These are phyloP conservation scores for Enteromius radiatus DNA, from an alignment of 2,797 vertebrate genomes.

Conservation along the genomic window DNA sequence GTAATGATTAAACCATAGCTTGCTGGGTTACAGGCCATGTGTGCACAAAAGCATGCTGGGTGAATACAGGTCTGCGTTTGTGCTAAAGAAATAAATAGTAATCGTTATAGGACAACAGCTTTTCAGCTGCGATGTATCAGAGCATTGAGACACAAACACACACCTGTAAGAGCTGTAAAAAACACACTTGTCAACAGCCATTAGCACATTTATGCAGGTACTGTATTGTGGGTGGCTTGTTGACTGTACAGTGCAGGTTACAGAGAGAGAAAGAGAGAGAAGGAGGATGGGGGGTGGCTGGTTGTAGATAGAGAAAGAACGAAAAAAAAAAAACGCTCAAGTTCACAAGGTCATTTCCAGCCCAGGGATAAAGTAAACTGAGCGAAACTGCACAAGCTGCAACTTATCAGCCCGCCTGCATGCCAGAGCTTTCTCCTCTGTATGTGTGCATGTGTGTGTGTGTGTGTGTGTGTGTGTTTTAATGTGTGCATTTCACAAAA, in stretches of 20 bases:
- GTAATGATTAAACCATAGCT: conserved; percentile 96
- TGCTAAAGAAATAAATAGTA: conserved; percentile 70
- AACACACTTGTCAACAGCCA: conserved; percentile 67
- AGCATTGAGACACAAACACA: conserved; percentile 44
- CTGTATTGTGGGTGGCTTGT: conserved; percentile 62
- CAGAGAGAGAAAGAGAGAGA: conserved; percentile 49
- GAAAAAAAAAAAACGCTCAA: conserved; percentile 65
- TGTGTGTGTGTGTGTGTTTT: conserved; percentile 67
- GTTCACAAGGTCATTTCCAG: conserved; percentile 84
- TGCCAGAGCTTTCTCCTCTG: conserved; percentile 72
- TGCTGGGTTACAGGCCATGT: conserved; percentile 79
- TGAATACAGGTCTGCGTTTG: conserved; percentile 71
- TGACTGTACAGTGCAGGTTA: conserved; percentile 66
- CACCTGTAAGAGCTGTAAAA: conserved; percentile 56
- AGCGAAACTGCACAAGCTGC: conserved; percentile 83
- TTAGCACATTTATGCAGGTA: conserved; percentile 68
- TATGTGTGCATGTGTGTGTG: conserved; percentile 69
- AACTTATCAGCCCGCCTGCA: conserved; percentile 80
- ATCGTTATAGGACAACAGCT: conserved; percentile 78
- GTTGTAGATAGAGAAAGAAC: conserved; percentile 36
- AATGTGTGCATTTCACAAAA: conserved; percentile 59
- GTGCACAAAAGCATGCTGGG: conserved; percentile 74
- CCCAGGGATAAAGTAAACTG: conserved; percentile 81
- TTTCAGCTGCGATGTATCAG: conserved; percentile 79
- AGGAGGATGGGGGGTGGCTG: not conserved